Conservation (phyloP, 2,113 vertebrate genomes). For the Tichodroma muraria region DNA sequence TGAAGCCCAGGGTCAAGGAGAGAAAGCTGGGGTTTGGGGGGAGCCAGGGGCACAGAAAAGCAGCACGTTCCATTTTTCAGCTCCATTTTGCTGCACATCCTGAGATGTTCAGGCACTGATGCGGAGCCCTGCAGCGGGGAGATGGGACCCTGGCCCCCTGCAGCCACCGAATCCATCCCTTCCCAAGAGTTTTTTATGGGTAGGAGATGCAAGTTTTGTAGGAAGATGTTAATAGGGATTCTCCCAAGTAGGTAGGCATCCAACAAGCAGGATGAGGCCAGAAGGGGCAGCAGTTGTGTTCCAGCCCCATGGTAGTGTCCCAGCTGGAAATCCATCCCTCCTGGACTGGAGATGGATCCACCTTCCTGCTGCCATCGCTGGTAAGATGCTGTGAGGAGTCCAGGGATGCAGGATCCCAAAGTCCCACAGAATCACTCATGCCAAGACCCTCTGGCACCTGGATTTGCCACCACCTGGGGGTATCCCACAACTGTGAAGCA, state of each 20-base stretch:
- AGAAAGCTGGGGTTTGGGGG: accelerated
- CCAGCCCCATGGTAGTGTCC: neutral
- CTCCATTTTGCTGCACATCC: neutral
- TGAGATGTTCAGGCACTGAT: accelerated
- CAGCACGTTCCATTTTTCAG: neutral
- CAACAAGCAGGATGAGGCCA: accelerated
- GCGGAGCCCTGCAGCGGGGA: neutral
- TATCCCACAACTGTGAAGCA: accelerated
- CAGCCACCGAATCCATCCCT: neutral
- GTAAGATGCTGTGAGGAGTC: neutral
- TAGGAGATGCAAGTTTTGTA: neutral
- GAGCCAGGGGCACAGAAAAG: neutral
- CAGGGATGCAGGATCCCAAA: neutral
- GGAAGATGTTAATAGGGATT: neutral
- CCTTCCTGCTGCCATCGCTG: neutral
- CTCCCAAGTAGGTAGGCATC: accelerated
- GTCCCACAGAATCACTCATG: neutral
- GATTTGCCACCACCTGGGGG: neutral
- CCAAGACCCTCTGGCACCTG: neutral
- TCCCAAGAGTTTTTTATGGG: neutral
- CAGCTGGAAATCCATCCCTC: neutral
- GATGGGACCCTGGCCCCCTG: neutral
- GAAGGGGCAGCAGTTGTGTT: neutral
- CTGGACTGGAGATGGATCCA: neutral
- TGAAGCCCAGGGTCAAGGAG: neutral